These are phyloP conservation scores for Nephotettix cincticeps DNA, from an alignment of 1,140 invertebrate species.

Conservation along the genomic window DNA sequence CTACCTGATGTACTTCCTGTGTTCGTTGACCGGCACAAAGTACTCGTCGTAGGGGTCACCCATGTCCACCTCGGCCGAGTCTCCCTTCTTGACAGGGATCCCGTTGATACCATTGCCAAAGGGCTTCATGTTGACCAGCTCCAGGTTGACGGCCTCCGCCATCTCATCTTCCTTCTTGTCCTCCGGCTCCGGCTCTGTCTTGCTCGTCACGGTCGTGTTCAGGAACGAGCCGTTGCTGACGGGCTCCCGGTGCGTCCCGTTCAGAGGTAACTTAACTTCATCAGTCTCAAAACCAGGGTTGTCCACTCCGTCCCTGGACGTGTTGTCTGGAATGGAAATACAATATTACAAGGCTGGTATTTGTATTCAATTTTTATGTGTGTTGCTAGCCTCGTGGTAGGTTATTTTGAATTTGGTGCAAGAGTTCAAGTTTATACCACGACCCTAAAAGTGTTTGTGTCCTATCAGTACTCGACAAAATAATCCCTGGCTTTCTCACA, in stretches of 20 bases:
- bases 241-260: neutral
- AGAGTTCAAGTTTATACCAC: no score
- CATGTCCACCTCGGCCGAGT: constrained; percentile 66
- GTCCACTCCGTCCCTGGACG: constrained; percentile 22
- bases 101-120: constrained; percentile 47
- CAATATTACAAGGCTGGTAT: no score
- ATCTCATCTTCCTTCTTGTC: constrained; percentile 41
- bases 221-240: constrained; percentile 19
- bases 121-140: constrained; percentile 74
- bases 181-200: constrained; percentile 4
- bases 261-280: constrained; percentile 10
- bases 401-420: no score
- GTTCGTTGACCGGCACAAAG: constrained; percentile 81
- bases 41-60: constrained; percentile 77
- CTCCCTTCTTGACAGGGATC: constrained; percentile 57
- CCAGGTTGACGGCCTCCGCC: constrained; percentile 74
- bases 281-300: constrained; percentile 27
- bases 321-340: neutral
- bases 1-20: constrained; percentile 81
- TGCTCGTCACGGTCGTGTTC: constrained; percentile 25
- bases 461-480: no score
- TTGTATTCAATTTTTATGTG: no score
- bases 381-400: no score
- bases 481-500: no score
- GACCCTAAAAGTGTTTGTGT: no score